Evolutionary conservation across 2,797 vertebrate species (phyloP).

Genomic region (Neostethus bicornis): DNA sequence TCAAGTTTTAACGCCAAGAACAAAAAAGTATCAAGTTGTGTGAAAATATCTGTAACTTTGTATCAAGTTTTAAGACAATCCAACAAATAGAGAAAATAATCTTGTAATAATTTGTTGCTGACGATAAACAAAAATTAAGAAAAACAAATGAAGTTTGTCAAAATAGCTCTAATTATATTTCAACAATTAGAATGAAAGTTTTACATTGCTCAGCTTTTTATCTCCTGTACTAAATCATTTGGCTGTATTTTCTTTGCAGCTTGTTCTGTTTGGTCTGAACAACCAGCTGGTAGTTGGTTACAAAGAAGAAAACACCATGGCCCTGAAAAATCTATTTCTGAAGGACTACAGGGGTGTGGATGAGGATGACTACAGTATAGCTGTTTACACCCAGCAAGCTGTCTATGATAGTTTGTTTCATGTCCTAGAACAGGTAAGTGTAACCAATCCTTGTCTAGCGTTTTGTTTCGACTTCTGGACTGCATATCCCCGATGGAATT

Average conservation of each 20-base stretch:
- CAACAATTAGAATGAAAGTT: no score
- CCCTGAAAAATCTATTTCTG: conserved; percentile 93
- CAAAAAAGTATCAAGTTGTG: neutral
- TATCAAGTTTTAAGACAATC: no score
- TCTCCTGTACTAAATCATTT: neutral
- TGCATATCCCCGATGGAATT: no score
- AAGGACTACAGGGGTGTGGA: conserved; percentile 88
- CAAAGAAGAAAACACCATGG: conserved; percentile 90
- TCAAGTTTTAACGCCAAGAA: neutral
- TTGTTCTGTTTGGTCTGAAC: conserved; percentile 92
- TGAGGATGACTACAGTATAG: conserved; percentile 89
- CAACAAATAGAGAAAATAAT: no score
- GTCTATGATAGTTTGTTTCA: conserved; percentile 87
- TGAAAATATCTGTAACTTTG: neutral
- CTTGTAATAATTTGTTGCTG: no score
- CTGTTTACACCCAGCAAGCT: conserved; percentile 86
- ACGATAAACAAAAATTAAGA: no score
- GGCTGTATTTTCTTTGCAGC: conserved; percentile 67
- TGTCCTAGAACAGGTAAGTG: conserved; percentile 88
- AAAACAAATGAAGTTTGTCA: no score
- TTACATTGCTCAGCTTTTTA: no score
- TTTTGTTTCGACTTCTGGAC: neutral
- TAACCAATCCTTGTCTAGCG: neutral
- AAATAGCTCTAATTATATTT: no score
- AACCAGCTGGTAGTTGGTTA: conserved; percentile 96